Base-by-base conservation (phyloP, 2,113 vertebrate genomes). In the Menidia beryllina region DNA sequence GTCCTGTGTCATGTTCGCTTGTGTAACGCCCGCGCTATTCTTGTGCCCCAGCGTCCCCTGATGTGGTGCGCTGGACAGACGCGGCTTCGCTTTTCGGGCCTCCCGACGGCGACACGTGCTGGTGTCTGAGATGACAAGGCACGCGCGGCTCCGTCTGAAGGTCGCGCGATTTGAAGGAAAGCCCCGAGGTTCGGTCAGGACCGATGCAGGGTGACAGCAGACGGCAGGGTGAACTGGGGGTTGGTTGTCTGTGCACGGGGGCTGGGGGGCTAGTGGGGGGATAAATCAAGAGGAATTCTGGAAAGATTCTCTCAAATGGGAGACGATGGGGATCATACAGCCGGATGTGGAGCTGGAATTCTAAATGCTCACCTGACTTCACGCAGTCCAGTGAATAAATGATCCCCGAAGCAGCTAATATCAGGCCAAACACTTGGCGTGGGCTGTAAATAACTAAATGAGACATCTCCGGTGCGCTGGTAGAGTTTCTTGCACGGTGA, bases 141-240 rank as follows among this genome's bases (percentile, higher is more conserved):
- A 17, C 63, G 38, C 62, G 20, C 54, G 45, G 20, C 34, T 39
- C 26, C 20, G 36, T 57, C 56, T 72, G 69, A 82, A 3, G 65
- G 67, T 63, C 53, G 75, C 51, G 65, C 69, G 59, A 74, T 72
- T 75, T 50, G 30, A 81, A 53, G 61, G 3, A 15, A 24, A 17
- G 68, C 81, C 52, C 24, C 39, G 3, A 81, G 72, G 66, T 34
- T 30, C 7, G 5, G 5, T 71, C 25, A 30, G n/a, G 21, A 67
- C 59, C 77, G 77, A 87, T 38, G 14, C 71, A 75, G 63, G n/a
- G 36, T 14, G 78, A 62, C 75, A 82, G 64, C 63, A 49, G 62
- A 58, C 48, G 21, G 39, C 39, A 49, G 52, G 27, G 23, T 52
- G 48, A 63, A 41, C 61, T 19, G 53, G 38, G 45, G 24, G 57